Base-by-base conservation (phyloP, 2,888 invertebrate genomes). In the Odontothrips loti region DNA sequence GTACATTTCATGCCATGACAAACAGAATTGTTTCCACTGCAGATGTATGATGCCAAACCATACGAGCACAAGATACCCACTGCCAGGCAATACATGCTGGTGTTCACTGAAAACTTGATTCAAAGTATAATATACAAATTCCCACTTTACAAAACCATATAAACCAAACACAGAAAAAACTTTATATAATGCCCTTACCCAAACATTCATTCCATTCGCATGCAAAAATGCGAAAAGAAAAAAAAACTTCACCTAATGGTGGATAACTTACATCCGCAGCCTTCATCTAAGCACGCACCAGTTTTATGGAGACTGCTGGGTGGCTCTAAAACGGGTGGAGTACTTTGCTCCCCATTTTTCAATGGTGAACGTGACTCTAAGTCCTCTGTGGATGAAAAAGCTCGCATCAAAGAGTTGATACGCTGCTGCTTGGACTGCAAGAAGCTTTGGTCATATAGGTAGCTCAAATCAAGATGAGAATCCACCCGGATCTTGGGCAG, bases 381-480 rank as follows among this genome's bases (percentile, higher is more conserved):
- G 83, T 95, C 95, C 84, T 95, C 95, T 78, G 68, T 75, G 27
- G 94, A 92, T 15, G 94, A 93, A 51, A 95, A 90, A 0, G 94
- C 95, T 87, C 95, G 95, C 80, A 95, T 88, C 3, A 95, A 85
- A 80, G 95, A 94, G 82, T 94, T 95, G 9, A 95, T 88, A 47
- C 94, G 89, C 85, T 95, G 95, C 85, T 94, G 94, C 88, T 95
- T 95, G 85, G 94, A 94, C 81, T 84, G 84, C 86, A 95, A 89
- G 82, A 94, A 92, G 23, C 92, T 91, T 43, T 92, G 93, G 86
- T 95, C 95, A 85, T 95, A 93, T 75, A 95, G 87, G 86, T 95
- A 95, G 83, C 95, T 95, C 83, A 96, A 87, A 86, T 96, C 96
- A 80, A 96, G 90, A 87, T 95, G 94, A 80, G 94, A 93, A 84